A percentile compares a stretch with the other conserved stretches of the same genome.
These are phyloP conservation scores for Brachionus asplanchnoidis DNA, from an alignment of 1,140 invertebrate species.

Conservation along the genomic window DNA sequence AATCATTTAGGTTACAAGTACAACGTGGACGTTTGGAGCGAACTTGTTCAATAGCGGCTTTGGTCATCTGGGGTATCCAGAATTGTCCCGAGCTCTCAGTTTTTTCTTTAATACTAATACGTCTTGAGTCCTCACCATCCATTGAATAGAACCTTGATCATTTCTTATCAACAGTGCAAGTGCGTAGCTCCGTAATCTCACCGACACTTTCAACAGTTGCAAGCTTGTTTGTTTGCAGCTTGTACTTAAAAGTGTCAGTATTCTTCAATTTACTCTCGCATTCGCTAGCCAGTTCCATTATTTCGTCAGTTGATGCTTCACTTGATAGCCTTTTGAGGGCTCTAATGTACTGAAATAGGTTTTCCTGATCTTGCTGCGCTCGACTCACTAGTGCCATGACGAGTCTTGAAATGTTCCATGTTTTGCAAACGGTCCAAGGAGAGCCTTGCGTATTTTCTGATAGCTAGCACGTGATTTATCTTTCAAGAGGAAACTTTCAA, in stretches of 20 bases:
- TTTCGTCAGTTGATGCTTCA: not conserved
- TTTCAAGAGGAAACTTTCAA: not conserved
- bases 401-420: not conserved
- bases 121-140: no score
- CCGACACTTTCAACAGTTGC: not conserved
- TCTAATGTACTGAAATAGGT: not conserved
- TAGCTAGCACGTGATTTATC: not conserved
- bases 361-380: not conserved
- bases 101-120: no score
- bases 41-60: not conserved
- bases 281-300: not conserved
- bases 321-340: not conserved
- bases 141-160: not conserved
- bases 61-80: not conserved
- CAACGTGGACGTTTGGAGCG: not conserved
- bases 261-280: no score
- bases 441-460: not conserved
- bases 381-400: not conserved
- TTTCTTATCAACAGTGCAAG: no score
- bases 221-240: not conserved
- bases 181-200: no score
- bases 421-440: not conserved
- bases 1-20: no score
- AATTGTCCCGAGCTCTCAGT: not conserved
- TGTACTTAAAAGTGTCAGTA: no score